Percentiles rank a stretch among this genome's conserved stretches.
phyloP scores from a whole-genome alignment of 1,140 invertebrate genomes.

The Protaetia brevitarsis region DNA sequence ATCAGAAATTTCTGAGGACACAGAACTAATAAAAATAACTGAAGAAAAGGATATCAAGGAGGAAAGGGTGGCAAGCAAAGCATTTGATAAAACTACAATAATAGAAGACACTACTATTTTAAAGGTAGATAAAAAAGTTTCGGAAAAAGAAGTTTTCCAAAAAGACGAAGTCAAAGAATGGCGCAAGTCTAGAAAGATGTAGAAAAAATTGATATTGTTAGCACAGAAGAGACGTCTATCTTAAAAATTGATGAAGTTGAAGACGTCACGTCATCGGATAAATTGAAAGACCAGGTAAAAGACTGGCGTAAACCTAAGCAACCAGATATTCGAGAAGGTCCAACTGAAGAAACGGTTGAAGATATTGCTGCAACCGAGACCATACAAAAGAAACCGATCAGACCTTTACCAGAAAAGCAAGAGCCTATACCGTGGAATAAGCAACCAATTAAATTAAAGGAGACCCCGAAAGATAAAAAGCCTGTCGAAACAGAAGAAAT shows the following conservation, averaged over 20 bases:
- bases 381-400: not conserved
- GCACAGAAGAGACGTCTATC: constrained; percentile 46
- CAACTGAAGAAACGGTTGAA: not conserved
- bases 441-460: constrained; percentile 3
- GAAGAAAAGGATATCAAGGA: not conserved
- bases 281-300: constrained; percentile 17
- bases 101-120: constrained; percentile 20
- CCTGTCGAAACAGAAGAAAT: not conserved
- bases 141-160: not conserved
- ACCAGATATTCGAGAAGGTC: constrained; percentile 7
- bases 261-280: not conserved
- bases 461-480: not conserved
- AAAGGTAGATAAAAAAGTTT: not conserved
- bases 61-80: not conserved
- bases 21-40: not conserved
- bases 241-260: constrained; percentile 26
- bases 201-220: constrained; percentile 34
- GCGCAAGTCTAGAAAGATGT: constrained; percentile 41
- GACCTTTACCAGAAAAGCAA: not conserved
- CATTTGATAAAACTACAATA: not conserved
- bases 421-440: constrained; percentile 19
- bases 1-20: constrained; percentile 28
- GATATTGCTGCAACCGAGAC: not conserved
- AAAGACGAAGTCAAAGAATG: not conserved
- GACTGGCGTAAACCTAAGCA: constrained; percentile 28